These are phyloP conservation scores for Micrastur ruficollis DNA, from an alignment of 2,797 vertebrate species.

Conservation along the genomic window DNA sequence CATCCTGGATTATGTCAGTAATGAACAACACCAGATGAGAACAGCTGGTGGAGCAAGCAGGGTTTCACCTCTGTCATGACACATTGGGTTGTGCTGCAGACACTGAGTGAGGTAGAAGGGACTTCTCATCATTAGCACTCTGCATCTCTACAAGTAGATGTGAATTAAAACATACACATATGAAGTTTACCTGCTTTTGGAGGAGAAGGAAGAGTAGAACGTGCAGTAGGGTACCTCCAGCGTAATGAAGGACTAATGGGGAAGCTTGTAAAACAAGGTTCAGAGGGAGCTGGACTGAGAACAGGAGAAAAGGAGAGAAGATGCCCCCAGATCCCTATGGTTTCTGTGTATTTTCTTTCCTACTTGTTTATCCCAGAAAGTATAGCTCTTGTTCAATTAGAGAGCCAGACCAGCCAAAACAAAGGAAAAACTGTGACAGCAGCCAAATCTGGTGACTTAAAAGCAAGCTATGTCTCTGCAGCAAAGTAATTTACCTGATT, in stretches of 20 bases:
- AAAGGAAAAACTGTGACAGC: background rate
- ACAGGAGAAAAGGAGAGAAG: background rate
- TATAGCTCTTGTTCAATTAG: background rate
- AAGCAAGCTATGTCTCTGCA: background rate
- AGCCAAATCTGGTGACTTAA: background rate
- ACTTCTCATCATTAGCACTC: background rate
- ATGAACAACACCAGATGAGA: background rate
- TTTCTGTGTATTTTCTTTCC: background rate
- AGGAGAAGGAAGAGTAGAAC: background rate
- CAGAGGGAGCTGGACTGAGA: background rate
- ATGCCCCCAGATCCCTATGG: background rate
- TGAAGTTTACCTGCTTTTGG: background rate
- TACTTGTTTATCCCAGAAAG: background rate
- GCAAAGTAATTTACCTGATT: background rate
- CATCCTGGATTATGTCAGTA: background rate
- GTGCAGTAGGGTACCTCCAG: background rate
- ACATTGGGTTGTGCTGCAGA: background rate
- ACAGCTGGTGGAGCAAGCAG: background rate
- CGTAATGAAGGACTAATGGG: background rate
- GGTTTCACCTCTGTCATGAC: background rate
- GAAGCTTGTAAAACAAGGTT: background rate
- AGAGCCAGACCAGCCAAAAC: background rate
- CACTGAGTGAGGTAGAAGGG: background rate
- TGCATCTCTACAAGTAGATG: background rate
- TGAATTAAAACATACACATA: background rate